phyloP scores from a whole-genome alignment of 2,113 vertebrate genomes.

The Cryptomyrus ogoouensis region DNA sequence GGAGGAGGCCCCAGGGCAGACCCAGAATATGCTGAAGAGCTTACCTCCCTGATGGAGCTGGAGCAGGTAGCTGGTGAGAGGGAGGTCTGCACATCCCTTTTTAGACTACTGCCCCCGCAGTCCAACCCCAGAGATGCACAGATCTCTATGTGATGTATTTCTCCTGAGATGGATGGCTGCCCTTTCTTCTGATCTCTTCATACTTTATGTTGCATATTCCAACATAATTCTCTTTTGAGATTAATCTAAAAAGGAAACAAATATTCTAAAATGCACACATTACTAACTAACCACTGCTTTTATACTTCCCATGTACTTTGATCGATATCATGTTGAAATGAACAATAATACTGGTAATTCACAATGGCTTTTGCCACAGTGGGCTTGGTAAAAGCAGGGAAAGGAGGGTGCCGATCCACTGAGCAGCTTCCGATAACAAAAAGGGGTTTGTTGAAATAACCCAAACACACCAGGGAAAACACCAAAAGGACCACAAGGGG shows the following conservation, averaged over 20 bases:
- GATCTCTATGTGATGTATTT: neutral
- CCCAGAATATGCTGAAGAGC: neutral
- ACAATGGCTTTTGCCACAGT: neutral
- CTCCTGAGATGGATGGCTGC: neutral
- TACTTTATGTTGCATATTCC: neutral
- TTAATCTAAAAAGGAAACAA: neutral
- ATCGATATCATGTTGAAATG: neutral
- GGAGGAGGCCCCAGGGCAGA: neutral
- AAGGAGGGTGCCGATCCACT: neutral
- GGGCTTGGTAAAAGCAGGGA: neutral
- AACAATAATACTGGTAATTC: neutral
- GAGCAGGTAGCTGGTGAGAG: neutral
- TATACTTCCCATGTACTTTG: neutral
- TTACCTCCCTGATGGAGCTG: neutral
- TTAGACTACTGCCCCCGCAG: neutral
- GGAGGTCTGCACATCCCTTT: neutral
- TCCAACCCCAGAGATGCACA: neutral
- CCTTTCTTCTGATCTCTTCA: neutral
- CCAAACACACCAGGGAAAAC: neutral
- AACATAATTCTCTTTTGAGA: neutral
- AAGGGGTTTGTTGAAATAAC: neutral
- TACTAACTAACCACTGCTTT: neutral
- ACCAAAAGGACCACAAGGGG: too few relatives aligned
- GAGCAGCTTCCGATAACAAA: neutral
- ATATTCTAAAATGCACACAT: neutral